These are phyloP conservation scores for Aurelia sp. DNA, from an alignment of 30 jellyfish, hydroid and myxozoan species.

Conservation along the genomic window DNA sequence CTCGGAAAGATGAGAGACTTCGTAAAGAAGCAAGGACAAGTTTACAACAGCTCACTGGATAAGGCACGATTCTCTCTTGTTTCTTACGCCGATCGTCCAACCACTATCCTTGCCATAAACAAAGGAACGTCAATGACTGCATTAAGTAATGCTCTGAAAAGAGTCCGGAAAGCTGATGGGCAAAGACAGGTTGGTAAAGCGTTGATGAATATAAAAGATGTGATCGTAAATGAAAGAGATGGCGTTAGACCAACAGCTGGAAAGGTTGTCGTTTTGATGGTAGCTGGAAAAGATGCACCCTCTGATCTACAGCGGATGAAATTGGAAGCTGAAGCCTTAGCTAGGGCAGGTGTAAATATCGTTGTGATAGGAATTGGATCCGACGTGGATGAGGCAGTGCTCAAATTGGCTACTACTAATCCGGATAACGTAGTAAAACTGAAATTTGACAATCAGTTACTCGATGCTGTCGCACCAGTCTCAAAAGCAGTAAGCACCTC, in stretches of 20 bases:
- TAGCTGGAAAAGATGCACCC: slow-evolving; percentile 36
- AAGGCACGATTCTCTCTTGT: slow-evolving; percentile 35
- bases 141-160: background rate
- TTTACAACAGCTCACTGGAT: slow-evolving; percentile 12
- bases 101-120: background rate
- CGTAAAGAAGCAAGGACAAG: slow-evolving; percentile 1
- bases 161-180: background rate
- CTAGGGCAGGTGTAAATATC: background rate
- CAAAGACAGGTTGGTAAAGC: slow-evolving; percentile 33
- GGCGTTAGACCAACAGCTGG: slow-evolving; percentile 32
- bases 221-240: background rate
- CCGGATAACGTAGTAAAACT: slow-evolving; percentile 3
- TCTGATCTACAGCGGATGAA: background rate
- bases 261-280: slow-evolving; percentile 53
- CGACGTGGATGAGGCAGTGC: background rate
- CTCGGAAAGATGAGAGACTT: slow-evolving; percentile 15
- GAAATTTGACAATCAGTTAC: background rate
- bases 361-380: slow-evolving; percentile 25
- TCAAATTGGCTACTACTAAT: background rate
- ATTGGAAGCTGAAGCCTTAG: slow-evolving; percentile 14
- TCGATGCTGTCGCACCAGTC: slow-evolving; percentile 3
- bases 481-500: slow-evolving; percentile 6
- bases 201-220: slow-evolving; percentile 5
- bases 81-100: slow-evolving; percentile 14
- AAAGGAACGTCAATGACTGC: background rate